Evolutionary conservation across 1,140 invertebrate species (phyloP), one percentile per base, ranked within the genome.

Genomic region (Rhopalosiphum padi): DNA sequence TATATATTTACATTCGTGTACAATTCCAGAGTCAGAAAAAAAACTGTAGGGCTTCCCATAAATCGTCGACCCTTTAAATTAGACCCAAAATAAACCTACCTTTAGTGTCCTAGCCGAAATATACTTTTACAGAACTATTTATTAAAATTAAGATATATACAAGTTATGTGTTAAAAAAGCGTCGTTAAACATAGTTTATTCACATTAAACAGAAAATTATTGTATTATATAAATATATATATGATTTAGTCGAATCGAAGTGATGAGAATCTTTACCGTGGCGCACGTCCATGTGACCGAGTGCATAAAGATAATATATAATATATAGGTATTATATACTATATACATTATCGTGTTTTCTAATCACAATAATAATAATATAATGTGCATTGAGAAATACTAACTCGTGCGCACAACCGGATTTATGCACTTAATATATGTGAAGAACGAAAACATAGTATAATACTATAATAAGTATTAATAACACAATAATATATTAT

Each of bases 1-100:
- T 60, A 60, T n/a, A 77, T 35, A 77, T 77, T 77, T 77, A 86
- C 85, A 86, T 86, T 9, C 41, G 83, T 22, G 30, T 46, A 46
- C 30, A 86, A 86, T 86, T 43, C 41, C 30, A 15, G 85, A 15
- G 85, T 86, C 3, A 48, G 15, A 43, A 37, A 86, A 86, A 86
- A 25, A 43, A 43, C 43, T 4, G 15, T 46, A 46, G 85, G 37
- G 85, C 43, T 86, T 46, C 25, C 4, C 60, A 46, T 86, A 86
- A 86, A 86, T 86, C 41, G 85, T 48, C 30, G 43, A 86, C 85
- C 85, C 85, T 86, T 86, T n/a, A 30, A 86, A 43, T 25, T 86
- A 86, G 37, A 25, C 41, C 83, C 1, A 77, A n/a, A 86, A 86
- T 46, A 86, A 46, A 15, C 37, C 8, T 82, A 37, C 35, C 35